Conservation (phyloP, 2,113 vertebrate genomes). For the Epinephelus moara region DNA sequence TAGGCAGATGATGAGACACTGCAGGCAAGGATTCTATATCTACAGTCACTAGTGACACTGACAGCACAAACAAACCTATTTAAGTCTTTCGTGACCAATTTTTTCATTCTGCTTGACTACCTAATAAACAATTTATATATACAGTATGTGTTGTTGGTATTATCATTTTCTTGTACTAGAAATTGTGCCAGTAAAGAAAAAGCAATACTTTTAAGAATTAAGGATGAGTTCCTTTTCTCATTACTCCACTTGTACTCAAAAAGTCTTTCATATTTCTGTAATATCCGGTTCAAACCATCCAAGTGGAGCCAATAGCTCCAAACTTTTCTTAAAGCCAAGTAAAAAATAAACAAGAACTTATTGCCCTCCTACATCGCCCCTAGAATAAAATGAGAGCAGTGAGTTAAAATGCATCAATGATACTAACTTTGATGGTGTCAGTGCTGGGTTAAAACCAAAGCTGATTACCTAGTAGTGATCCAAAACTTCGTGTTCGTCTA, state of each 20-base stretch:
- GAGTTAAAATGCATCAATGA: constrained; percentile 57
- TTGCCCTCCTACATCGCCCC: background rate
- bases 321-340: background rate
- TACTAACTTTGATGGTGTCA: constrained; percentile 56
- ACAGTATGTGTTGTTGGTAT: background rate
- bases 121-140: background rate
- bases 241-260: background rate
- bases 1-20: background rate
- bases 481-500: constrained; percentile 61
- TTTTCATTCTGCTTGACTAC: background rate
- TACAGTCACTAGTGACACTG: background rate
- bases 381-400: constrained; percentile 22
- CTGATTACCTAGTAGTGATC: constrained; percentile 68
- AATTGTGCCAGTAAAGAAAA: background rate
- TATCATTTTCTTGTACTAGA: background rate
- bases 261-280: constrained; percentile 22
- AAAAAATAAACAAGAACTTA: constrained; percentile 29
- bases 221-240: background rate
- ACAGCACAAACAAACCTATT: background rate
- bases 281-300: constrained; percentile 1
- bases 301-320: background rate
- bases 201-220: background rate
- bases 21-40: background rate
- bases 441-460: constrained; percentile 56
- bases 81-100: background rate